Evolutionary conservation across 2,888 invertebrate species (phyloP), one percentile per base, ranked within the genome.

Genomic region (Agrilus mali): DNA sequence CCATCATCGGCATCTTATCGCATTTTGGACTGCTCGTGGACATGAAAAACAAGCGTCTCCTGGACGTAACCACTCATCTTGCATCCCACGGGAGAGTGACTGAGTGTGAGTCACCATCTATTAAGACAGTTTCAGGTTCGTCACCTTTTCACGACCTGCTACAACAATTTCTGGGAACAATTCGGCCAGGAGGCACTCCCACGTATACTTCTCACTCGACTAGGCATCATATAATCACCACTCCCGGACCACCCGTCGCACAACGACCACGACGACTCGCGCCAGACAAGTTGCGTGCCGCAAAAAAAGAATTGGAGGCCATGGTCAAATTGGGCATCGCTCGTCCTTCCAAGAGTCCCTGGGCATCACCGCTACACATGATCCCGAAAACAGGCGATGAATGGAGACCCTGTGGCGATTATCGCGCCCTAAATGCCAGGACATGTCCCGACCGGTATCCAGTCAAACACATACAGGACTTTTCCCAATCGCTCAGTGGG

Each of bases 401-500:
- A n/a, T n/a, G n/a, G n/a, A n/a, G n/a, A 48, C 58, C 54, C 52
- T 65, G 65, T 42, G 66, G 65, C 4, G 63, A 55, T 48, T 69
- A 65, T 44, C 46, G 66, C 1, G 14, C 20, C 0, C 48, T 65
- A 1, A 69, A 66, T 45, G 45, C 55, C 5, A 7, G 31, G 8
- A 44, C 36, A 20, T 3, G 8, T n/a, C 36, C 44, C 2, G 40
- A 44, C 12, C 2, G 46, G 49, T 13, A 63, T 42, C 60, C 63
- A 0, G 45, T 62, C 8, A 53, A 57, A 2, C 53, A 59, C 16
- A 17, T 17, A 2, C 17, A 17, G 17, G 17, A 17, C 17, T 17
- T 17, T 17, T 17, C 17, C 17, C 4, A 41, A 4, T 4, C 17
- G 4, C 4, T 17, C 17, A 17, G 17, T 17, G 17, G 17, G 4